Base-by-base conservation (phyloP, 2,888 invertebrate genomes). In the Patella depressa region DNA sequence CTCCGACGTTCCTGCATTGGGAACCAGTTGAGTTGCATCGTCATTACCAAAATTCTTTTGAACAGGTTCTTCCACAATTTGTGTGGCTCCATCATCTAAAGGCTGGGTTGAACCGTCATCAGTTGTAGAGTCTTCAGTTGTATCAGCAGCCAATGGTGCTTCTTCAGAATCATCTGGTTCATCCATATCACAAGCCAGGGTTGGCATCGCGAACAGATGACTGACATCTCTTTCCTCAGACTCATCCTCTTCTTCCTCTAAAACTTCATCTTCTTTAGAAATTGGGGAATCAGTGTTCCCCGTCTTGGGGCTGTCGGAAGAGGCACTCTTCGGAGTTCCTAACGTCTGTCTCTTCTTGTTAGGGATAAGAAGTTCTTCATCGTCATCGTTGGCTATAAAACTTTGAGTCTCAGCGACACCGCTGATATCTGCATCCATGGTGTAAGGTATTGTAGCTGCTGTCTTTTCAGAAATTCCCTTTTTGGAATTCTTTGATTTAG, bases 201-300 rank as follows among this genome's bases (percentile, higher is more conserved):
- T 88, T 1, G 87, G 83, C 19, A 82, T 82, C n/a, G 80, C 80
- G 73, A 87, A 82, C 71, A 88, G 73, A 45, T 83, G 80, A 53
- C 78, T 82, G 11, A 80, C 78, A 70, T 85, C 85, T 65, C 79
- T 79, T 29, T 81, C 78, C 24, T 80, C 82, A 34, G 81, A 80
- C 57, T 80, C 80, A 72, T 75, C 80, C 34, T 82, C 82, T 4
- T 74, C 65, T 7, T 77, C 84, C 78, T 73, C 82, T 71, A 72
- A 82, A 55, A 81, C 83, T 45, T 83, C 83, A 19, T 73, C 71
- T 45, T 84, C 71, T 65, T 65, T 65, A 11, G 65, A 65, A 7
- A 11, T 14, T 24, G 19, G 19, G 3, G 24, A 24, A 65, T 65
- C 24, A 19, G 19, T 65, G 65, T 65, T 65, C 24, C 14, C 19